Evolutionary conservation across 1,140 invertebrate genomes (phyloP).

Genomic region (Drosophila pruinosa): DNA sequence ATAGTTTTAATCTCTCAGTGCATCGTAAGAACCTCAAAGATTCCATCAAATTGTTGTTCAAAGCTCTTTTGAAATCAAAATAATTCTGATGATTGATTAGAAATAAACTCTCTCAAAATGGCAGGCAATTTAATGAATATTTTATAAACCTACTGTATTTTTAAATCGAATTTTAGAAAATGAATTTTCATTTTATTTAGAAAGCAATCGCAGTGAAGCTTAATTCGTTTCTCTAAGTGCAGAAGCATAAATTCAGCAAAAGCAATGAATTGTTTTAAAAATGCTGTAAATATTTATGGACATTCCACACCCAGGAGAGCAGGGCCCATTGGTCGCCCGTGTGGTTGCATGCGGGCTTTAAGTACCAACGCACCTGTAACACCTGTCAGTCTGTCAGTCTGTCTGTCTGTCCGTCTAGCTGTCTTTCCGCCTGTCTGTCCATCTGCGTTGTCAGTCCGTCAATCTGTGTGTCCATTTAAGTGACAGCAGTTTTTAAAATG

Average conservation of each 20-base stretch:
- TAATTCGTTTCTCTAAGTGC: conserved; percentile 13
- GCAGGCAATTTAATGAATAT: no score
- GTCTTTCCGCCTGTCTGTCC: not conserved
- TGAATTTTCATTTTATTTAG: no score
- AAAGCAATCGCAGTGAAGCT: not conserved
- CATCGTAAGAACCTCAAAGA: no score
- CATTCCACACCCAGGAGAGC: not conserved
- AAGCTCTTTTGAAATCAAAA: no score
- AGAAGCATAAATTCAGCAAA: conserved; percentile 14
- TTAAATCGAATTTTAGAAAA: no score
- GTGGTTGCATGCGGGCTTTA: conserved; percentile 4
- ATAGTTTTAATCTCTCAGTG: no score
- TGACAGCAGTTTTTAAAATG: conserved; percentile 53
- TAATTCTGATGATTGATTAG: no score
- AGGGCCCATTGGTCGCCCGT: not conserved
- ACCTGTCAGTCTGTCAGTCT: conserved; percentile 27
- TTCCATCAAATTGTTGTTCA: no score
- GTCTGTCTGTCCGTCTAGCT: not conserved
- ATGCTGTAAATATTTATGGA: conserved; percentile 74
- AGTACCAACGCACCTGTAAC: conserved; percentile 44
- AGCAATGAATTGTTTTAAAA: conserved; percentile 68
- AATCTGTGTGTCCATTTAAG: conserved; percentile 41
- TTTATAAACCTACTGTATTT: no score
- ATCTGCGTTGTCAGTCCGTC: not conserved
- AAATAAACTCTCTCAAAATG: no score